These are phyloP conservation scores for Melanerpes aurifrons DNA, from an alignment of 2,113 vertebrate species.

Conservation along the genomic window DNA sequence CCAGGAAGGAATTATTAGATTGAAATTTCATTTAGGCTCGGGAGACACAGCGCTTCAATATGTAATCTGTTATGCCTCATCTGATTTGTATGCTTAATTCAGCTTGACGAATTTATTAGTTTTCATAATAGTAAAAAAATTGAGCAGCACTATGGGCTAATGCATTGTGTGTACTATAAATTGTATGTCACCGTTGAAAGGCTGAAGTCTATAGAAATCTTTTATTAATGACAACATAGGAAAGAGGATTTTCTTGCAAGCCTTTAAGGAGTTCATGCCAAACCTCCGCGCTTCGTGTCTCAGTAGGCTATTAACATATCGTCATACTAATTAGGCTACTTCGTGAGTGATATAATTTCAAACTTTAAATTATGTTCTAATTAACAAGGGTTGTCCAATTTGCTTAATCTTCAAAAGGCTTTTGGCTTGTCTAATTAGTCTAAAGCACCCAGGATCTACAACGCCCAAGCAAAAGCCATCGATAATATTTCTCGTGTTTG, in stretches of 20 bases:
- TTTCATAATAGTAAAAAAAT: conserved; percentile 84
- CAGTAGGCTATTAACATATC: conserved; percentile 88
- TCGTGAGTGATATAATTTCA: conserved; percentile 90
- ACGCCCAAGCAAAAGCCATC: conserved; percentile 69
- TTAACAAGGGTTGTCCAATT: conserved; percentile 92
- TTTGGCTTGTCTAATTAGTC: conserved; percentile 83
- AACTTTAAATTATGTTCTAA: conserved; percentile 92
- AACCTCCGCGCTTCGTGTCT: conserved; percentile 77
- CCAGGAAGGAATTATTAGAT: conserved; percentile 87
- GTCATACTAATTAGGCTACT: conserved; percentile 88
- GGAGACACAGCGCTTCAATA: conserved; percentile 85
- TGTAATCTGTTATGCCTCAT: conserved; percentile 85
- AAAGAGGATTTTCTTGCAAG: conserved; percentile 78
- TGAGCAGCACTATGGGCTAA: conserved; percentile 78
- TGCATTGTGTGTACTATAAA: conserved; percentile 84
- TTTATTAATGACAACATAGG: conserved; percentile 85
- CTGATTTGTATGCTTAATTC: conserved; percentile 89
- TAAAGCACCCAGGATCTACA: conserved; percentile 77
- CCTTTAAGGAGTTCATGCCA: conserved; percentile 81
- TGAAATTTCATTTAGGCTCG: conserved; percentile 91
- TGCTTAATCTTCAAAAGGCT: conserved; percentile 86
- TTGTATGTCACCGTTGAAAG: conserved; percentile 82
- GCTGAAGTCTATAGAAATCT: conserved; percentile 83
- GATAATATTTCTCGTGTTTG: conserved; percentile 28
- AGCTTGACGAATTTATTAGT: conserved; percentile 89